Percentiles rank a stretch among this genome's conserved stretches.
phyloP scores from a whole-genome alignment of 2,888 invertebrate species.

The Dryomyza anilis region DNA sequence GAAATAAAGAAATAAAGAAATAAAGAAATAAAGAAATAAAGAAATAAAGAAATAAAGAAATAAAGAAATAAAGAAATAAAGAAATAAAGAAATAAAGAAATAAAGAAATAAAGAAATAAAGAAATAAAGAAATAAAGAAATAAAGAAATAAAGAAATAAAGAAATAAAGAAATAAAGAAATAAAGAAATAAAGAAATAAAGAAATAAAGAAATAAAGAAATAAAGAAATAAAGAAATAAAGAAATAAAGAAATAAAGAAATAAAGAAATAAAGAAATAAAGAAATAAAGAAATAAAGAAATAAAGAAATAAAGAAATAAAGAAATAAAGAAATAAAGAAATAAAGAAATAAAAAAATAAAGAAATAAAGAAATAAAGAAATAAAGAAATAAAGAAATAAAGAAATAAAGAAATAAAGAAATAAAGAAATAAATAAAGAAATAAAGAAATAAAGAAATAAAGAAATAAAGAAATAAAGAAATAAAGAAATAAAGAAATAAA shows the following conservation, averaged over 20 bases:
- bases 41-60: neutral
- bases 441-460: neutral
- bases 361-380: neutral
- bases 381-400: neutral
- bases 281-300: neutral
- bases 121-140: neutral
- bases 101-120: neutral
- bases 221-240: neutral
- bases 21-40: neutral
- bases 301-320: neutral
- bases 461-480: neutral
- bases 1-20: neutral
- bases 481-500: neutral
- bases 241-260: too few relatives aligned
- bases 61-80: neutral
- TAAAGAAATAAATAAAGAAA: neutral
- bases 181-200: neutral
- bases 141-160: neutral
- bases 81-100: neutral
- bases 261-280: neutral
- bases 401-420: neutral
- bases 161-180: neutral
- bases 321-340: neutral
- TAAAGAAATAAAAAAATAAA: neutral
- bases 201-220: neutral